These are phyloP conservation scores for Diaprepes abbreviatus DNA, from an alignment of 2,888 invertebrate genomes.

Conservation along the genomic window DNA sequence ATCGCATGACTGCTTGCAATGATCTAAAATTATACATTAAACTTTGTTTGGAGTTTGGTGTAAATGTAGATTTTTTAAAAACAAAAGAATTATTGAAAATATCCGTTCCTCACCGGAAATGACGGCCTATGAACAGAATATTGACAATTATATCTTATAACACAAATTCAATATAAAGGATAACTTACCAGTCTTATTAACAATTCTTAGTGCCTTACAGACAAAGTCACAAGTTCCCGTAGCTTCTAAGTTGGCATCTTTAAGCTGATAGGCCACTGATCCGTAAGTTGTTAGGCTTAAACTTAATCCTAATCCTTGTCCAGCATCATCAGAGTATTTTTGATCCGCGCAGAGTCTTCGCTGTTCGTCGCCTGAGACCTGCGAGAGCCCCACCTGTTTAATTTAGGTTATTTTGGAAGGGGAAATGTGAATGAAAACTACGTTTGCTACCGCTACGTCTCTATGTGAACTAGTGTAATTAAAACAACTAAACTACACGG, in stretches of 20 bases:
- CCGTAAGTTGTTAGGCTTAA: conserved; percentile 77
- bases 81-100: too few species aligned
- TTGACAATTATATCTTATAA: too few species aligned
- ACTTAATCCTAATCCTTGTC: conserved; percentile 65
- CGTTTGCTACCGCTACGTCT: neutral
- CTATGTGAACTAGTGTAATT: neutral
- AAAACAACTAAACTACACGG: neutral
- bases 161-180: too few species aligned
- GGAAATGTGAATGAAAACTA: conserved; percentile 26
- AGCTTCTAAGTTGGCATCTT: conserved; percentile 84
- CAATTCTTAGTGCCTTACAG: conserved; percentile 78
- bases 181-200: conserved; percentile 80
- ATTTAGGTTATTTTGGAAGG: conserved; percentile 39
- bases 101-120: too few species aligned
- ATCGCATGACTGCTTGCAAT: conserved; percentile 6
- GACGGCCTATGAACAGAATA: too few species aligned
- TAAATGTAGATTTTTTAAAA: neutral
- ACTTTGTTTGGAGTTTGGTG: neutral
- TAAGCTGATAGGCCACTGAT: conserved; percentile 83
- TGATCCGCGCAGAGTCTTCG: conserved; percentile 77
- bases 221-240: conserved; percentile 82
- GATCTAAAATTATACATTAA: neutral
- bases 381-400: conserved; percentile 63
- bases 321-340: conserved; percentile 70
- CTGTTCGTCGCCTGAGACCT: conserved; percentile 83